Evolutionary conservation across 2,888 invertebrate genomes (phyloP).

Genomic region (Pachydiplax longipennis): DNA sequence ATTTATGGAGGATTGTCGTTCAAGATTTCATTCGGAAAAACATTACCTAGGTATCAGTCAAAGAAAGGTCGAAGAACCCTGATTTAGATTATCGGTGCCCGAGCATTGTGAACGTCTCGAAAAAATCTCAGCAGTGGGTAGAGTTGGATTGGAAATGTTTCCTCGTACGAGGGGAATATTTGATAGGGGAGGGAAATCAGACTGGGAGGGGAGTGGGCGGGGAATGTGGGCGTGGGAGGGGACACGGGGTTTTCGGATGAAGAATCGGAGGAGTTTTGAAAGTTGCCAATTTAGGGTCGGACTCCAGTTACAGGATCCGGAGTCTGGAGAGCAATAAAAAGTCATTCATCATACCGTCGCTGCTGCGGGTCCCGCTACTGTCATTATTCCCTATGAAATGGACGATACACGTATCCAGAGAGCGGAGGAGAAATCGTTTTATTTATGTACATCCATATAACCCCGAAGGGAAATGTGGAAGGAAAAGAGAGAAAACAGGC

Average conservation of each 20-base stretch:
- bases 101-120: no score
- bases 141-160: not conserved
- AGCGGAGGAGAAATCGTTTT: not conserved
- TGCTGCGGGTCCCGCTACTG: conserved; percentile 2
- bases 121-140: not conserved
- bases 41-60: not conserved
- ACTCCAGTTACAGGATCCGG: conserved; percentile 25
- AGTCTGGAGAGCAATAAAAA: conserved; percentile 39
- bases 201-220: conserved; percentile 4
- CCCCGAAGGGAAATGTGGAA: not conserved
- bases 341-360: conserved; percentile 3
- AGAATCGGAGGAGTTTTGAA: conserved; percentile 40
- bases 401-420: conserved; percentile 8
- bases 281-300: conserved; percentile 42
- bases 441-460: not conserved
- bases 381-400: conserved; percentile 29
- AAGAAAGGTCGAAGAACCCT: not conserved
- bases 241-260: not conserved
- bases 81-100: not conserved
- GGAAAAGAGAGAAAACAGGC: not conserved
- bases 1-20: not conserved
- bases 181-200: not conserved
- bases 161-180: not conserved
- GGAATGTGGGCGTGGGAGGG: conserved; percentile 13
- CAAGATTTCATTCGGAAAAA: not conserved